Evolutionary conservation across 2,113 vertebrate species (phyloP).

Genomic region (Engraulis encrasicolus): DNA sequence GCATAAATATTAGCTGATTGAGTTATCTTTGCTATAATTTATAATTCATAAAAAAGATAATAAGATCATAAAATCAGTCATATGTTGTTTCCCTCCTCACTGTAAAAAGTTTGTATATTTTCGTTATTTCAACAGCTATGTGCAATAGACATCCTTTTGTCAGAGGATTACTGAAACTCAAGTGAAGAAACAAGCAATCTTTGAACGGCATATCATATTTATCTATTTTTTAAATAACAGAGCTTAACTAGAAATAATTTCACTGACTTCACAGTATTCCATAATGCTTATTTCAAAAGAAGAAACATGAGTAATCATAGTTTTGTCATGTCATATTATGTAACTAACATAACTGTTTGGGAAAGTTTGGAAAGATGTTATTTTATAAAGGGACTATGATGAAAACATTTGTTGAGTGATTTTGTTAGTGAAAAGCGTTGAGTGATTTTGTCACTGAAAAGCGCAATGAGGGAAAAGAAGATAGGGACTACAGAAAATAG

Average conservation of each 20-base stretch:
- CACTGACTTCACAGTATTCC: background rate
- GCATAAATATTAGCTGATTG: too few species aligned
- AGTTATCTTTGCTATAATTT: too few species aligned
- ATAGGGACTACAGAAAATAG: too few species aligned
- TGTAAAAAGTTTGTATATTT: conserved; percentile 2
- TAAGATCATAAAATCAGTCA: background rate
- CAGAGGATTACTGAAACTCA: background rate
- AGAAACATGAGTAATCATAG: background rate
- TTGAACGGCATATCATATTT: background rate
- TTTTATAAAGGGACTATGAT: too few species aligned
- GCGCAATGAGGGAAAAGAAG: too few species aligned
- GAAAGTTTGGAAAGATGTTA: too few species aligned
- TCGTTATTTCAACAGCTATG: background rate
- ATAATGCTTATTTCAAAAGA: background rate
- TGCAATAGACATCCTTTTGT: background rate
- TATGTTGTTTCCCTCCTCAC: background rate
- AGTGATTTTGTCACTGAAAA: too few species aligned
- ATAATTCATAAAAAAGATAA: background rate
- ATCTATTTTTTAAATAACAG: background rate
- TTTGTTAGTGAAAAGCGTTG: too few species aligned
- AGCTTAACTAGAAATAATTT: background rate
- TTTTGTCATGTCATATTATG: background rate
- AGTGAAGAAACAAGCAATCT: background rate
- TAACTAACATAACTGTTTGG: background rate
- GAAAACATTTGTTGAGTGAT: too few species aligned